Percentiles rank a stretch among this genome's conserved stretches.
phyloP scores from a whole-genome alignment of 2,888 invertebrate species.

The Tenthredo livida region DNA sequence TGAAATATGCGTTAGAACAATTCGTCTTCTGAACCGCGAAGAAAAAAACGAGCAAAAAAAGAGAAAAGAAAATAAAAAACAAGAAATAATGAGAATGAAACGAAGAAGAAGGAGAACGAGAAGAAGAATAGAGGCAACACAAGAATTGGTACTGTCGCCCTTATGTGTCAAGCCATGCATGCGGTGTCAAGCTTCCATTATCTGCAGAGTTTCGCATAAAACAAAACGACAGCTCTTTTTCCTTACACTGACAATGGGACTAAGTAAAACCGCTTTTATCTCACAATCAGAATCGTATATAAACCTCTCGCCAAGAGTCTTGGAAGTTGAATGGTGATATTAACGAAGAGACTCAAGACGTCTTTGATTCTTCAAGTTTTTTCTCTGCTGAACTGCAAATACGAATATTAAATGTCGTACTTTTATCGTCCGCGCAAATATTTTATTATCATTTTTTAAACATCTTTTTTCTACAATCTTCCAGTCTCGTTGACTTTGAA shows the following conservation, averaged over 20 bases:
- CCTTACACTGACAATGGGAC: neutral
- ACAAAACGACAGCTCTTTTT: neutral
- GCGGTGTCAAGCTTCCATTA: neutral
- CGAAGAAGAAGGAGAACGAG: neutral
- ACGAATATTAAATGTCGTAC: no score
- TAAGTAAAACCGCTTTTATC: neutral
- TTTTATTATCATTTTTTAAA: no score
- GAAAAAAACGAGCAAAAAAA: neutral
- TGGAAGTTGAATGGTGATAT: neutral
- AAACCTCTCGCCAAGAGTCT: neutral
- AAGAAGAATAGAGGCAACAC: neutral
- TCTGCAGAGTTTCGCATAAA: neutral
- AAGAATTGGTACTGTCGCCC: neutral
- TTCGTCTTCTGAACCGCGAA: neutral
- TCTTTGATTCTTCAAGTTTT: neutral
- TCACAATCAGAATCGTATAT: neutral
- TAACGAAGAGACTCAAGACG: neutral
- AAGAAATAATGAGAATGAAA: neutral
- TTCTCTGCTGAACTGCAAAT: neutral
- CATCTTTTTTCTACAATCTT: no score
- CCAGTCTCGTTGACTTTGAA: no score
- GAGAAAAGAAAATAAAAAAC: neutral
- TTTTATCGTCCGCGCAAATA: no score
- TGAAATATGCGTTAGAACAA: neutral
- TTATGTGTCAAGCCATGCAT: neutral